phyloP scores from a whole-genome alignment of 2,113 vertebrate genomes.

The Apodemus sylvaticus region DNA sequence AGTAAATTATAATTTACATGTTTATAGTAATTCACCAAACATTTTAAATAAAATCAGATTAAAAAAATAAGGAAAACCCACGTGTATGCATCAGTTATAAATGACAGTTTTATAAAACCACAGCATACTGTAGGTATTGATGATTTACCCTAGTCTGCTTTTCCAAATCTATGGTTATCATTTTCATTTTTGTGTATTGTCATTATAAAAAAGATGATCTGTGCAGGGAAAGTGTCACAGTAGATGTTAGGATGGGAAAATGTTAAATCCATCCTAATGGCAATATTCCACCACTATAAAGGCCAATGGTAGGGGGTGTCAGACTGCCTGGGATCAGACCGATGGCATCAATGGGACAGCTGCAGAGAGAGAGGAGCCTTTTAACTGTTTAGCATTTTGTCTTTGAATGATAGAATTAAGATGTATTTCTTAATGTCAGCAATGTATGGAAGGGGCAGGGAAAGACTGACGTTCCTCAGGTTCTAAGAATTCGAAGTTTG shows the following conservation, averaged over 20 bases:
- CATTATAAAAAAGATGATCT: not conserved
- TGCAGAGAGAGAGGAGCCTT: constrained; percentile 9
- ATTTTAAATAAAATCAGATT: not conserved
- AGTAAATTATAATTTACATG: not conserved
- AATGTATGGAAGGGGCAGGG: constrained; percentile 44
- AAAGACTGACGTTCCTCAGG: constrained; percentile 26
- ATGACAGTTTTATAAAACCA: not conserved
- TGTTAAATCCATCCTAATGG: not conserved
- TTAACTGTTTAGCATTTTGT: constrained; percentile 51
- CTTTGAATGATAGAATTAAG: constrained; percentile 66
- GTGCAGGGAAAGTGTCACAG: not conserved
- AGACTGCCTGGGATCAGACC: not conserved
- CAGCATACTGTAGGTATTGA: not conserved
- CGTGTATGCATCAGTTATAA: not conserved
- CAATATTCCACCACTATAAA: not conserved
- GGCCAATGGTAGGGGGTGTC: no score
- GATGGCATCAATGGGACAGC: not conserved
- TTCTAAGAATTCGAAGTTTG: constrained; percentile 45
- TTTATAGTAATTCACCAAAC: constrained; percentile 1
- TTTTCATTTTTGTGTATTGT: not conserved
- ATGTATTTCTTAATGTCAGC: constrained; percentile 51
- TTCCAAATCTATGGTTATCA: not conserved
- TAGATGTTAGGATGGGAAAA: not conserved
- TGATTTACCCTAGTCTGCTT: not conserved
- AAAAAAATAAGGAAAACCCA: constrained; percentile 25